Percentiles rank a stretch among this genome's conserved stretches.
Evolutionary conservation across 2,113 vertebrate species (phyloP).

Genomic region (Nesoenas mayeri): DNA sequence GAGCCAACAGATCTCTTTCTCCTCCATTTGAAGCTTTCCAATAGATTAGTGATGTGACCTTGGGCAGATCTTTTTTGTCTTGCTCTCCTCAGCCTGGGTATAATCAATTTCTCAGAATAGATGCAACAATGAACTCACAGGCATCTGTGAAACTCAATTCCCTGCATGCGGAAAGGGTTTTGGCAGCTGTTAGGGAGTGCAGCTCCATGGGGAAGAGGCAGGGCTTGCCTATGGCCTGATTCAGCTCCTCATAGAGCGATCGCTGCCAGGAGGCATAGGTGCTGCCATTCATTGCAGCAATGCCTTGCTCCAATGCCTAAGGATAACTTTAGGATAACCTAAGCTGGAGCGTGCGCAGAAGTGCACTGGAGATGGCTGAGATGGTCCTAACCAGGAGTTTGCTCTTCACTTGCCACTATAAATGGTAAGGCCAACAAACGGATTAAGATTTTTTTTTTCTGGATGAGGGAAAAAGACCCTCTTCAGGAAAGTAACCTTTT

Average conservation of each 20-base stretch:
- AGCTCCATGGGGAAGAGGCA: not conserved
- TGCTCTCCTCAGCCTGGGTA: conserved; percentile 8
- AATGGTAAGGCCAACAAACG: not conserved
- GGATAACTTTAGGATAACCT: not conserved
- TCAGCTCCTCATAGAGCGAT: not conserved
- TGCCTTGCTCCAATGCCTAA: not conserved
- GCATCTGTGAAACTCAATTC: conserved; percentile 29
- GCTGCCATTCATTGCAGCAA: not conserved
- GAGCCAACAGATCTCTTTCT: not conserved
- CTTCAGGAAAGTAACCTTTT: not conserved
- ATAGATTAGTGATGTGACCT: conserved; percentile 43
- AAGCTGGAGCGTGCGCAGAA: not conserved
- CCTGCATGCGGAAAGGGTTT: not conserved
- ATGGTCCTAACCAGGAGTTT: not conserved
- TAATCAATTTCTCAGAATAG: conserved; percentile 62
- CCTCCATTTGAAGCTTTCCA: conserved; percentile 21
- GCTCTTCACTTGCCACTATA: not conserved
- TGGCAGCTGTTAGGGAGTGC: conserved; percentile 14
- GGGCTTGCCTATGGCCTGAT: not conserved
- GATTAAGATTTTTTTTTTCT: not conserved
- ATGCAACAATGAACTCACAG: conserved; percentile 27
- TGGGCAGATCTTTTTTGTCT: conserved; percentile 27
- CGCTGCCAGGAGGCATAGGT: not conserved
- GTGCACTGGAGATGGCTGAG: not conserved
- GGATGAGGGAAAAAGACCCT: not conserved